phyloP scores from a whole-genome alignment of 2,888 invertebrate genomes.

The Chloroclysta siterata region DNA sequence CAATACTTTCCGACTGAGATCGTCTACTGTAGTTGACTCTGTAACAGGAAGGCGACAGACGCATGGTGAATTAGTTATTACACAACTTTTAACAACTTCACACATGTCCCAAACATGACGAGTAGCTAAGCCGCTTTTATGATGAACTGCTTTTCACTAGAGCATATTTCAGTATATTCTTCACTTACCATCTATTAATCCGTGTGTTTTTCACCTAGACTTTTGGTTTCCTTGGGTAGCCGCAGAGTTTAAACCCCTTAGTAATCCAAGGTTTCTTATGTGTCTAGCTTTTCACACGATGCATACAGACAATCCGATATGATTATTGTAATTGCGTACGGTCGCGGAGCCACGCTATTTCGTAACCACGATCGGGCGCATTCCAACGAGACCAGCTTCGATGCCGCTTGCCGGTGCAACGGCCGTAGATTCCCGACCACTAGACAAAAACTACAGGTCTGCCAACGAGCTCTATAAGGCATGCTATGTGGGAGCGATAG shows the following conservation, averaged over 20 bases:
- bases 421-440: slow-evolving; percentile 54
- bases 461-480: slow-evolving; percentile 41
- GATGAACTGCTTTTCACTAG: not conserved
- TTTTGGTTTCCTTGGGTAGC: not conserved
- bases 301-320: slow-evolving; percentile 44
- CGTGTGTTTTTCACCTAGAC: too few relatives aligned
- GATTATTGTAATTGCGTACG: slow-evolving; percentile 62
- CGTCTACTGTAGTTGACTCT: slow-evolving; percentile 38
- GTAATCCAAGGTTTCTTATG: not conserved
- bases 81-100: slow-evolving; percentile 26
- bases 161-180: not conserved
- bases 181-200: not conserved
- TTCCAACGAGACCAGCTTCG: slow-evolving; percentile 62
- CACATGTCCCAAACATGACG: not conserved
- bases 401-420: slow-evolving; percentile 27
- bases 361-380: slow-evolving; percentile 80
- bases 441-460: slow-evolving; percentile 43
- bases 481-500: slow-evolving; percentile 45
- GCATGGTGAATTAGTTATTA: slow-evolving; percentile 37
- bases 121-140: slow-evolving; percentile 1
- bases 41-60: slow-evolving; percentile 42
- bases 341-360: slow-evolving; percentile 76
- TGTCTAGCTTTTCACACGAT: slow-evolving; percentile 12
- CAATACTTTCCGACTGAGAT: slow-evolving; percentile 63
- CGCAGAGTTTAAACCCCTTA: not conserved